Base-by-base conservation (phyloP, 1,140 invertebrate species). In the Brachionus calyciflorus region DNA sequence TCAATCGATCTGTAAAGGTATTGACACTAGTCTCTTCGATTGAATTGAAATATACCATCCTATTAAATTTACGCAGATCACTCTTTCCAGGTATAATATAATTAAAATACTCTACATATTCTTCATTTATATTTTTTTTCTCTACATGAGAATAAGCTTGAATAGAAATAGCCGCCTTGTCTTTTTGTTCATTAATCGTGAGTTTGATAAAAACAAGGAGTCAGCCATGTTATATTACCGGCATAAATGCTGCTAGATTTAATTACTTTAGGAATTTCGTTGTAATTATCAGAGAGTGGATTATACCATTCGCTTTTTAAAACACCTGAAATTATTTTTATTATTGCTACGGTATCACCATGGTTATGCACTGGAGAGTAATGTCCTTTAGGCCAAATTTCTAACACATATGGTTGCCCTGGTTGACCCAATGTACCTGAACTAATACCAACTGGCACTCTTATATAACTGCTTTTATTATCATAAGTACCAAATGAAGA, bases 331-430 rank as follows among this genome's bases (percentile, higher is more conserved):
- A 41, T 14, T 14, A 68, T 1, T 44, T 46, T 28, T 14, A 68
- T 68, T 5, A 68, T 6, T 26, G 17, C 63, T 6, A 46, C 40
- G 10, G 63, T 46, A 68, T 68, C 26, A 24, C 63, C 41, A 68
- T 68, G 63, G 26, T 46, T 48, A 24, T 68, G 63, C 3, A 68
- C 46, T 0, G 63, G 63, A 68, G 40, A 46, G 28, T 26, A 68
- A 68, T 68, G 63, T 68, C 40, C 63, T 14, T 26, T 19, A 10
- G 63, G 63, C 63, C 63, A 68, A 5, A 68, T 46, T 68, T 68
- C 63, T 1, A 68, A 7, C 14, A 68, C 63, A 26, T 46, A 68
- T 26, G 40, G 40, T 14, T 68, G 63, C 24, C 63, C 63, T n/a
- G 63, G 63, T n/a, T n/a, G n/a, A n/a, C n/a, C n/a, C n/a, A n/a